Conservation (phyloP, 1,140 invertebrate genomes). For the Thereuonema tuberculata region DNA sequence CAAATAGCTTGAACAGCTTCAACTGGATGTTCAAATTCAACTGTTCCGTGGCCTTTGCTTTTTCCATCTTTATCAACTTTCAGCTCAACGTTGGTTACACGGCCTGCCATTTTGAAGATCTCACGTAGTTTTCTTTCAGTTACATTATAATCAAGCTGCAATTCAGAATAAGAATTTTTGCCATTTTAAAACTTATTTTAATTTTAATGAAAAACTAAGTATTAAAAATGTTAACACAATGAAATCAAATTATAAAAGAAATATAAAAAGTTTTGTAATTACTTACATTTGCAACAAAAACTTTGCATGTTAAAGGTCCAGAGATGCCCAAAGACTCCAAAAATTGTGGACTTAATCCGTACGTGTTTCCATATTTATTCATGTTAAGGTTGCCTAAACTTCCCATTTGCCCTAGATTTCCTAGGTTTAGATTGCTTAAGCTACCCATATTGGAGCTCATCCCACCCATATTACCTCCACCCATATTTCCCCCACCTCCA, state of each 20-base stretch:
- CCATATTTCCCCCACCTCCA: conserved; percentile 26
- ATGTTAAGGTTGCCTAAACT: background rate
- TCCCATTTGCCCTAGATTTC: background rate
- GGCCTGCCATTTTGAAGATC: conserved; percentile 89
- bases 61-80: conserved; percentile 92
- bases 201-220: too few species aligned
- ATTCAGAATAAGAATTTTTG: too few species aligned
- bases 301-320: conserved; percentile 77
- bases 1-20: conserved; percentile 95
- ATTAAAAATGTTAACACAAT: too few species aligned
- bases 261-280: conserved; percentile 18
- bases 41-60: conserved; percentile 85
- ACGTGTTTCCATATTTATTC: conserved; percentile 66
- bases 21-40: conserved; percentile 94
- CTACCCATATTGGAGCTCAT: conserved; percentile 8
- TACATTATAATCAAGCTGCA: conserved; percentile 91
- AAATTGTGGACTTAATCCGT: conserved; percentile 81
- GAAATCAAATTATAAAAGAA: background rate
- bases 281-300: conserved; percentile 98
- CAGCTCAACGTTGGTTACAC: conserved; percentile 76
- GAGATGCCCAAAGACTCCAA: conserved; percentile 82
- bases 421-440: background rate
- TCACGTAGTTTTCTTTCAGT: conserved; percentile 87
- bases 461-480: too few species aligned
- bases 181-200: too few species aligned